phyloP scores from a whole-genome alignment of 2,797 vertebrate species.

The Dromococcyx pavoninus region DNA sequence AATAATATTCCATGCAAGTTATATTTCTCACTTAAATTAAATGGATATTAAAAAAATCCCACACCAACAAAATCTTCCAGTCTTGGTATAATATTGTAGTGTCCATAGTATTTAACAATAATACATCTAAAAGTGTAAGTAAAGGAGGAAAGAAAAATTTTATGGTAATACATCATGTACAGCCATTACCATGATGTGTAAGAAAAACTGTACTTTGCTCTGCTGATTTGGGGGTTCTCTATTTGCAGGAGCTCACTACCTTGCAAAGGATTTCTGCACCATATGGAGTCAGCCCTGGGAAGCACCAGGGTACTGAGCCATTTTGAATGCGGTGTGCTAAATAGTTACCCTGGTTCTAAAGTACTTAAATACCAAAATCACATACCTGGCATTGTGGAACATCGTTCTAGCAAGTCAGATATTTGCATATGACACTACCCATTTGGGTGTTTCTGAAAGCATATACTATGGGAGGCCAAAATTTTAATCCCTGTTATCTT shows the following conservation, averaged over 20 bases:
- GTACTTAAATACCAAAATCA: not conserved
- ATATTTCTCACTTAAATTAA: not conserved
- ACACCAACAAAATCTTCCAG: not conserved
- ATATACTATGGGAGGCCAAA: not conserved
- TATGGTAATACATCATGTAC: not conserved
- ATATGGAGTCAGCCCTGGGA: not conserved
- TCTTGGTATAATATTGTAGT: not conserved
- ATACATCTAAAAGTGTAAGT: not conserved
- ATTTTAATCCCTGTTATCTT: not conserved
- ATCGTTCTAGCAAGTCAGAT: not conserved
- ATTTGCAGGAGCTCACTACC: not conserved
- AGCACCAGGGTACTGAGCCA: not conserved
- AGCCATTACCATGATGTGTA: not conserved
- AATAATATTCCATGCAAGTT: not conserved
- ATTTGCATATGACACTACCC: not conserved
- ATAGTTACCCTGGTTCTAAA: not conserved
- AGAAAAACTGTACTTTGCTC: not conserved
- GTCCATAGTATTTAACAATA: not conserved
- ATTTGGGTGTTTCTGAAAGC: not conserved
- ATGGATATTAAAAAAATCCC: not conserved
- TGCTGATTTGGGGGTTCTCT: not conserved
- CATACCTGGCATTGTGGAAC: not conserved
- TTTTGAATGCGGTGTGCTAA: not conserved
- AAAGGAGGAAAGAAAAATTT: not conserved
- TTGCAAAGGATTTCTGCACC: not conserved